phyloP scores from a whole-genome alignment of 2,113 vertebrate genomes.

The Elaphurus davidianus region DNA sequence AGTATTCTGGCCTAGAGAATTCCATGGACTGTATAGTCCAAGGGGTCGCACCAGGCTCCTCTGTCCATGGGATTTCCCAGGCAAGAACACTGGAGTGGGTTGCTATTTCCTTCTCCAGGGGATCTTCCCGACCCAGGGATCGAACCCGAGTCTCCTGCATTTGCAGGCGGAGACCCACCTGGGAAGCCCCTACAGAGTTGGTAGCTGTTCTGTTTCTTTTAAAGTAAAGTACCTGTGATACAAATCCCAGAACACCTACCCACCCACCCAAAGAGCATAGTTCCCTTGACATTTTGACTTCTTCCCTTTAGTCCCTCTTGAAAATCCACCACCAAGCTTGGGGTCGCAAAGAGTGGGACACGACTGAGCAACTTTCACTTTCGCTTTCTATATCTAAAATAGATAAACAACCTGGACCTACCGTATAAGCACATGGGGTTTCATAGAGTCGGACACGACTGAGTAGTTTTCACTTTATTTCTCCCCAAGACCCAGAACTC shows the following conservation, averaged over 20 bases:
- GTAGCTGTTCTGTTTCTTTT: slow-evolving; percentile 21
- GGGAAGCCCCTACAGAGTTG: slow-evolving; percentile 68
- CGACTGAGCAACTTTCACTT: too few species aligned
- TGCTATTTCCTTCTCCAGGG: not conserved
- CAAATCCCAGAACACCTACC: slow-evolving; percentile 71
- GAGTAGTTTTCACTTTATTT: not conserved
- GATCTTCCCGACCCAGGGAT: not conserved
- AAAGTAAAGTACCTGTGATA: slow-evolving; percentile 68
- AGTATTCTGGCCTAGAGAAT: not conserved
- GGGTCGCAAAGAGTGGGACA: not conserved
- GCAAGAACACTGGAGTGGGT: not conserved
- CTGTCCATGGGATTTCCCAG: not conserved
- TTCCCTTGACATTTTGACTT: slow-evolving; percentile 87
- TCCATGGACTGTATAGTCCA: not conserved
- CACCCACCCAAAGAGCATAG: slow-evolving; percentile 81
- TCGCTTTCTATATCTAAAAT: too few species aligned
- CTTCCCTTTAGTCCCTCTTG: slow-evolving; percentile 84
- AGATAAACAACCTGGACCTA: too few species aligned
- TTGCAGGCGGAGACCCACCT: not conserved
- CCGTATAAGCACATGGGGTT: not conserved
- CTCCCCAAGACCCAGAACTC: not conserved
- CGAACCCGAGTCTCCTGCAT: not conserved
- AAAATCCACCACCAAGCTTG: slow-evolving; percentile 78
- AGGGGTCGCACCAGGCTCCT: not conserved
- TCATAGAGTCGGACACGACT: not conserved